phyloP scores from a whole-genome alignment of 1,140 invertebrate genomes.

The Whitmania pigra region DNA sequence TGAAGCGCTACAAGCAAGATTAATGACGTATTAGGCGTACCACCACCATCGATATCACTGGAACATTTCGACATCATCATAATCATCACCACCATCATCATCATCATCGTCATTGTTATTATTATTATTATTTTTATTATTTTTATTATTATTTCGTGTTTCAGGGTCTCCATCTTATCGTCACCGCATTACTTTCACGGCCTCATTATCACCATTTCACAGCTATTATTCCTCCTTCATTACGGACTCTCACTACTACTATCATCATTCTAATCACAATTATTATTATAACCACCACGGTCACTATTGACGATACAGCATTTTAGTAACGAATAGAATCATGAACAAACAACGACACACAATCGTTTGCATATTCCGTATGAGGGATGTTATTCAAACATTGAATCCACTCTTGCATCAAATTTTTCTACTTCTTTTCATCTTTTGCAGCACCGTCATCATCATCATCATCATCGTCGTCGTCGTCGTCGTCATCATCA shows the following conservation, averaged over 20 bases:
- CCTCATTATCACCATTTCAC: not conserved
- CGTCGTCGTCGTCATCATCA: not conserved
- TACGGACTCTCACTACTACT: not conserved
- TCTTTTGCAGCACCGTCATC: not conserved
- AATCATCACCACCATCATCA: not conserved
- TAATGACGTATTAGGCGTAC: not conserved
- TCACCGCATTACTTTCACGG: not conserved
- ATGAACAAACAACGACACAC: not conserved
- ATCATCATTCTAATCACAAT: not conserved
- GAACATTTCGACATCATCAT: not conserved
- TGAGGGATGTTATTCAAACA: not conserved
- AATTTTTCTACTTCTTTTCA: not conserved
- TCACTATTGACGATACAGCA: not conserved
- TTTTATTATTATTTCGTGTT: not conserved
- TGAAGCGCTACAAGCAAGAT: conserved; percentile 5
- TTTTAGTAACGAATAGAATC: not conserved
- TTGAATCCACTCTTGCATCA: not conserved
- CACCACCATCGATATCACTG: not conserved
- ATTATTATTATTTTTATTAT: not conserved
- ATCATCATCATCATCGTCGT: too few relatives aligned
- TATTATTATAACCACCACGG: not conserved
- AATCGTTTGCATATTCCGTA: too few relatives aligned
- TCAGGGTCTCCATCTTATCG: not conserved
- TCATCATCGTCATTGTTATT: not conserved
- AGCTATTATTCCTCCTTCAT: too few relatives aligned